These are phyloP conservation scores for Zaprionus kolodkinae DNA, from an alignment of 1,140 invertebrate species.

Conservation along the genomic window DNA sequence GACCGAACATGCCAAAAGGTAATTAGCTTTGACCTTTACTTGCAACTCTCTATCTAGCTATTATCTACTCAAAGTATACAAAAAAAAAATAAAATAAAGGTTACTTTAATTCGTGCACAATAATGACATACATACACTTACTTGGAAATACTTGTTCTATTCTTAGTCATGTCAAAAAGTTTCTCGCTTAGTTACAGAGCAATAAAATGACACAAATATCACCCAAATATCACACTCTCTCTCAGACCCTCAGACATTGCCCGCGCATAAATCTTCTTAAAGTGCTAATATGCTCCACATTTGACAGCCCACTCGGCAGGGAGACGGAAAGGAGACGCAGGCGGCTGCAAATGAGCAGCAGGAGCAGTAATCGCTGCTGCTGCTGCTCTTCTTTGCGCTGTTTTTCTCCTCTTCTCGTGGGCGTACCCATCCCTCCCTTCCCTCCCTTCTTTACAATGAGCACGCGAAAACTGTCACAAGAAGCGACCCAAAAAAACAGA, in stretches of 20 bases:
- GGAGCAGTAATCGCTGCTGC: conserved; percentile 9
- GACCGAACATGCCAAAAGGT: neutral
- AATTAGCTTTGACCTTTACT: conserved; percentile 2
- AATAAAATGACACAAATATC: neutral
- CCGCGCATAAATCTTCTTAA: conserved; percentile 14
- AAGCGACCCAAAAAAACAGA: conserved; percentile 42
- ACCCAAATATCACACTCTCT: neutral
- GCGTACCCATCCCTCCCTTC: neutral
- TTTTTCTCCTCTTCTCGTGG: conserved; percentile 26
- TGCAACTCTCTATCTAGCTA: neutral
- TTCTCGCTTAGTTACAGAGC: neutral
- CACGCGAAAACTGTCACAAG: conserved; percentile 46
- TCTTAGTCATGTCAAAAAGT: neutral
- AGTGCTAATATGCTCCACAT: conserved; percentile 49
- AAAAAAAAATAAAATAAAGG: neutral
- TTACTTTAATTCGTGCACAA: neutral
- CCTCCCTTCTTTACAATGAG: conserved; percentile 26
- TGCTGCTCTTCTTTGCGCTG: neutral
- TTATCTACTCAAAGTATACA: neutral
- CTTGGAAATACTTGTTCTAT: neutral
- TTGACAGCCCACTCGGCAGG: conserved; percentile 42
- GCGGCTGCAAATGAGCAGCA: conserved; percentile 31
- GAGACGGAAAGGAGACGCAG: conserved; percentile 4
- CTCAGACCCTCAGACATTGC: neutral
- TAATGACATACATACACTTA: neutral